phyloP scores from a whole-genome alignment of 2,888 invertebrate genomes.

The Rhodophaea formosa region DNA sequence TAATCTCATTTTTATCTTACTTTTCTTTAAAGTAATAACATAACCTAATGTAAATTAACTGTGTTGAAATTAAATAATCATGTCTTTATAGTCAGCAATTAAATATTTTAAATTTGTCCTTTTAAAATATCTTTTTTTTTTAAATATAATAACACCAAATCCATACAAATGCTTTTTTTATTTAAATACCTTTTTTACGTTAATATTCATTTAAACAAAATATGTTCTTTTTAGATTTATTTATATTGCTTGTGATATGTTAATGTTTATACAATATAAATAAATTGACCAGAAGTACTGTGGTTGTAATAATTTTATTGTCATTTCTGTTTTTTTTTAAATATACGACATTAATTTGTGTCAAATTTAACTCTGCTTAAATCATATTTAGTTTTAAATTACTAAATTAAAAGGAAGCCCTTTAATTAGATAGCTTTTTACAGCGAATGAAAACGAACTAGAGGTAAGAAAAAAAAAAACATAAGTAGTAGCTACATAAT shows the following conservation, averaged over 20 bases:
- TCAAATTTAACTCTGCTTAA: neutral
- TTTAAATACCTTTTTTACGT: neutral
- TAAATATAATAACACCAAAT: neutral
- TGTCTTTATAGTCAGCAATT: too few species aligned
- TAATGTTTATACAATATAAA: conserved; percentile 9
- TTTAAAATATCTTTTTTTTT: neutral
- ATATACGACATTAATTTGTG: neutral
- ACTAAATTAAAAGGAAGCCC: conserved; percentile 17
- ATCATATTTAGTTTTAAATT: neutral
- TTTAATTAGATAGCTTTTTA: neutral
- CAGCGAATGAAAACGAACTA: neutral
- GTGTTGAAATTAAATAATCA: too few species aligned
- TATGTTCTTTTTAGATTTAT: conserved; percentile 8
- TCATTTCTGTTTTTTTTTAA: conserved; percentile 14
- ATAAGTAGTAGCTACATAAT: neutral
- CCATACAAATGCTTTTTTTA: neutral
- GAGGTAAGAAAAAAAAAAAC: neutral
- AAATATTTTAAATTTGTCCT: neutral
- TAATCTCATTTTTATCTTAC: too few species aligned
- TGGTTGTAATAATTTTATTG: conserved; percentile 12
- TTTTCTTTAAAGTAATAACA: too few species aligned
- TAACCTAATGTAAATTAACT: too few species aligned
- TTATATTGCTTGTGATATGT: conserved; percentile 19
- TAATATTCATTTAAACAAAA: conserved; percentile 8
- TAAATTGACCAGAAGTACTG: conserved; percentile 13